These are phyloP conservation scores for Terrapene triunguis DNA, from an alignment of 2,113 vertebrate species.

Conservation along the genomic window DNA sequence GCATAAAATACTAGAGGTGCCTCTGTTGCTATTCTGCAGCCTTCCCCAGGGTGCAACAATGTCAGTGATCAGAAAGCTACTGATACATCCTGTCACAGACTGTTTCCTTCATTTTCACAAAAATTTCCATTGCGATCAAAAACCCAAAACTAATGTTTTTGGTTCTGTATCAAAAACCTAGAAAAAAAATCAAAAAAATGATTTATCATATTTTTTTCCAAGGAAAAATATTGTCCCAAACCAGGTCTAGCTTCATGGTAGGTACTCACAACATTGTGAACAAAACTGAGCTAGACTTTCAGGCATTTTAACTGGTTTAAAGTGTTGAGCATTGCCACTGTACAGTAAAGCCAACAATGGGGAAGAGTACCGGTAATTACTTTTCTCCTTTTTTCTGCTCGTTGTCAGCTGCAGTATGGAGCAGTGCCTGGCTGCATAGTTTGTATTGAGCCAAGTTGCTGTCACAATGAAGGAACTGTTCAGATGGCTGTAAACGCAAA, in stretches of 20 bases:
- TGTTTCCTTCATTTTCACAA: neutral
- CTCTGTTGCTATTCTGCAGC: too few species aligned
- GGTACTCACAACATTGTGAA: neutral
- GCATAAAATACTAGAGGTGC: too few species aligned
- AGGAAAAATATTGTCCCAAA: neutral
- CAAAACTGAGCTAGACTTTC: neutral
- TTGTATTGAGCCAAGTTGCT: neutral
- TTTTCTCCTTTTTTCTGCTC: neutral
- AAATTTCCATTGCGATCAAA: neutral
- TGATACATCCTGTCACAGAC: neutral
- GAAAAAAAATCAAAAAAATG: neutral
- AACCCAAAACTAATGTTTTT: neutral
- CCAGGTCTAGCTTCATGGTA: neutral
- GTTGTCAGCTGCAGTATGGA: neutral
- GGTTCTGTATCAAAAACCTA: neutral
- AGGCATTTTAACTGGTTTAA: neutral
- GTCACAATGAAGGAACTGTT: neutral
- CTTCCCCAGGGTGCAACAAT: neutral
- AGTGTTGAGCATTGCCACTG: neutral
- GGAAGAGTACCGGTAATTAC: neutral
- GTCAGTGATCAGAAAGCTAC: too few species aligned
- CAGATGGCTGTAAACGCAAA: neutral
- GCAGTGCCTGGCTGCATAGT: neutral
- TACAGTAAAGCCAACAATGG: neutral
- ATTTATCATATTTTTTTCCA: neutral